A percentile compares a stretch with the other conserved stretches of the same genome.
Conservation (phyloP, 2,797 vertebrate species). For the Sorex maritimensis region DNA sequence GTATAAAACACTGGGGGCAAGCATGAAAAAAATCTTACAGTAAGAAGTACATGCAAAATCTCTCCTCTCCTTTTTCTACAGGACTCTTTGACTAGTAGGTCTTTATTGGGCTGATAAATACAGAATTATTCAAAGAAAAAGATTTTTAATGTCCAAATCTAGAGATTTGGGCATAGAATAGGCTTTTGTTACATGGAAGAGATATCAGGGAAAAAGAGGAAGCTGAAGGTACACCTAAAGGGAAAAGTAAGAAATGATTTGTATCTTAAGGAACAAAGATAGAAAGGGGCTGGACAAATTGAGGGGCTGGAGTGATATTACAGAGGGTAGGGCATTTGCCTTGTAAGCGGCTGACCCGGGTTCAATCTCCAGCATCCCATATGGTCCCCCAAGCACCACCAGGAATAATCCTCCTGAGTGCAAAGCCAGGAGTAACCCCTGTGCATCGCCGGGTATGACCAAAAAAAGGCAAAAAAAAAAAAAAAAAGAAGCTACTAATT, state of each 20-base stretch:
- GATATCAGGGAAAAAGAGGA: background rate
- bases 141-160: background rate
- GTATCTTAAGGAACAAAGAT: background rate
- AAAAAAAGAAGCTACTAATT: background rate
- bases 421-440: no score
- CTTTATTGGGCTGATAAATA: background rate
- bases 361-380: no score
- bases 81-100: background rate
- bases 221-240: background rate
- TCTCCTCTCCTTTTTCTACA: background rate
- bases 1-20: conserved; percentile 32
- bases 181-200: background rate
- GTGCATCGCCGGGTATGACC: no score
- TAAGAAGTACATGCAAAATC: background rate
- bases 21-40: conserved; percentile 14
- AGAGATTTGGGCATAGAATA: background rate
- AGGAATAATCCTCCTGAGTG: no score
- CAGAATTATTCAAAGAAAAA: background rate
- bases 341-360: no score
- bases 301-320: no score
- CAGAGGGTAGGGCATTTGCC: no score
- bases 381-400: no score
- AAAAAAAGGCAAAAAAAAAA: no score
- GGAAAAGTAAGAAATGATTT: background rate
- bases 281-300: no score